Evolutionary conservation across 1,140 invertebrate species (phyloP), one percentile per base, ranked within the genome.

Genomic region (Aphis gossypii): DNA sequence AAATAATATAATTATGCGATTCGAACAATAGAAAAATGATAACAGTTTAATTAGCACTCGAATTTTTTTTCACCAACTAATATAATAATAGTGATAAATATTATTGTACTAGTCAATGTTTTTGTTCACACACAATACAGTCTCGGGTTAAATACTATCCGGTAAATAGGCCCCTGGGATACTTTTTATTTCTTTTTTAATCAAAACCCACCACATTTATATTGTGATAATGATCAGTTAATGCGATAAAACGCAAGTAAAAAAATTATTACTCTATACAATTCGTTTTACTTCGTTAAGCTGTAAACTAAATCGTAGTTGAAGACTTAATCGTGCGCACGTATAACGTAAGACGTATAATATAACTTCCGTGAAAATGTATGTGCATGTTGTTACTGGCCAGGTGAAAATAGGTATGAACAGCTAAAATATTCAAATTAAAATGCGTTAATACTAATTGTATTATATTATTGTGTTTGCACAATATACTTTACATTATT

Each of bases 111-210:
- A 35, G 60, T n/a, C 30, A 18, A 76, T 76, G 76, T 38, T 41
- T 84, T 84, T 25, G 44, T 84, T 84, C 41, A 25, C 83, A 84
- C 82, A 84, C 21, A 84, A 83, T 83, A 83, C 20, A 83, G 44
- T 84, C 21, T 84, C 41, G 9, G 23, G 38, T 84, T 44, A 84
- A 84, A 84, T 41, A 84, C 21, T 84, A 84, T 84, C 44, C 23
- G 38, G 23, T 84, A 44, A 84, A 44, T 41, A 44, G 7, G 82
- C 83, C 35, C 83, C 21, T 25, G 83, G 83, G 83, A 21, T n/a
- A 30, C 4, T 30, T 86, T 87, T 87, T 41, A 46, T 87, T 8
- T 20, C 14, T n/a, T 48, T 46, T n/a, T 23, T 46, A 1, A 46
- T 83, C 21, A 60, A 60, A 60, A 76, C 14, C 30, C 60, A 5